Evolutionary conservation across 2,113 vertebrate species (phyloP).

Genomic region (Andinoacara biseriatus): DNA sequence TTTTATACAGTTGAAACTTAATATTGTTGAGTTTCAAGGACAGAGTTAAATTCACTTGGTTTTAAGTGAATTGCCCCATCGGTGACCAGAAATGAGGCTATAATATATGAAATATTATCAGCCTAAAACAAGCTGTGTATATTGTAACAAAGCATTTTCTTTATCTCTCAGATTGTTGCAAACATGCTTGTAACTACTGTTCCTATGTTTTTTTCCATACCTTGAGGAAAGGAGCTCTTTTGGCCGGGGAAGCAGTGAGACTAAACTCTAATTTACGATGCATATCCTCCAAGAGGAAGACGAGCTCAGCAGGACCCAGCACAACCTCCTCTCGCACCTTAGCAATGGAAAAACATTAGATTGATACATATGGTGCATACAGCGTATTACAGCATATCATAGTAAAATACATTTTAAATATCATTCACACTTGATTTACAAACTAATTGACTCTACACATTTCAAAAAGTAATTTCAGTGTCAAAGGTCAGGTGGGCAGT

Average conservation of each 20-base stretch:
- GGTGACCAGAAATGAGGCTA: not conserved
- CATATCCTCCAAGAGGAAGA: conserved; percentile 94
- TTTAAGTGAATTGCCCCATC: not conserved
- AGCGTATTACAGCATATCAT: not conserved
- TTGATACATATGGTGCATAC: not conserved
- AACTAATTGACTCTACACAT: not conserved
- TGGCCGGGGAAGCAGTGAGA: conserved; percentile 78
- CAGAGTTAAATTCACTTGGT: not conserved
- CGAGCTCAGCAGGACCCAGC: conserved; percentile 89
- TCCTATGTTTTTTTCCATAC: conserved; percentile 63
- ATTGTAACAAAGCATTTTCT: not conserved
- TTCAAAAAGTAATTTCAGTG: not conserved
- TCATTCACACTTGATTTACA: not conserved
- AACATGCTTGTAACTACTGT: not conserved
- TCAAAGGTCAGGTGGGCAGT: no score
- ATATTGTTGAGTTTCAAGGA: not conserved
- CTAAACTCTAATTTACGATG: conserved; percentile 89
- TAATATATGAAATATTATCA: not conserved
- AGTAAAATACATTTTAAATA: not conserved
- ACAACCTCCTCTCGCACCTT: conserved; percentile 89
- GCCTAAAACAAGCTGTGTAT: not conserved
- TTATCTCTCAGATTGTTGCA: not conserved
- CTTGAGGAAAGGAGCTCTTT: conserved; percentile 87
- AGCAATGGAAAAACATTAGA: not conserved
- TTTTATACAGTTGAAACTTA: no score